Base-by-base conservation (phyloP, 2,797 vertebrate species). In the Thunnus albacares region DNA sequence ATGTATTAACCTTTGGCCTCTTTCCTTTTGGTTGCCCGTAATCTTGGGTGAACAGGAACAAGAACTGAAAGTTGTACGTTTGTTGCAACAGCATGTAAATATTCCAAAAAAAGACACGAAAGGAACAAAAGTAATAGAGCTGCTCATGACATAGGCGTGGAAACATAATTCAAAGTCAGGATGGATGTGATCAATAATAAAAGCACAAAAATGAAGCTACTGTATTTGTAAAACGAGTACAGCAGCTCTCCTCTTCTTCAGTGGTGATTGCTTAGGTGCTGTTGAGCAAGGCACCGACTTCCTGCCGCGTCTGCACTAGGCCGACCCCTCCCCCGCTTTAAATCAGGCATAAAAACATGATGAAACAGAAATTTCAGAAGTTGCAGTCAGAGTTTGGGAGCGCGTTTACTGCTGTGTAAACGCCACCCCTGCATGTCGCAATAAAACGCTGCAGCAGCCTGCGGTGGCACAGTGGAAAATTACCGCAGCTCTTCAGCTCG, bases 401-500 rank as follows among this genome's bases (percentile, higher is more conserved):
- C 0, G 45, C 10, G 70, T 89, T 89, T 87, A 88, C 79, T 61
- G 80, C 87, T 13, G 74, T 70, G 85, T 90, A 85, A 92, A 90
- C 60, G 78, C 81, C 89, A 90, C 85, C 87, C 81, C 87, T 79
- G 84, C 71, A 83, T 89, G 88, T 88, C 20, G 83, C 87, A 61
- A 24, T 91, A 90, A 88, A 89, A 89, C 8, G 41, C 67, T 69
- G 83, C 75, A 68, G 88, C 83, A 62, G 86, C 84, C 71, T 88
- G 83, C 18, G 78, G 89, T 81, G 84, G 71, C 81, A 49, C 70
- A 78, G 70, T 85, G 83, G 86, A 90, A 90, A 81, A 67, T 82
- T 76, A 79, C 83, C 61, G 26, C 75, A 68, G 74, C 77, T 66
- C 77, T 53, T 73, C 13, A 35, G 78, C 64, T 59, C 28, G 65